phyloP scores from a whole-genome alignment of 1,140 invertebrate genomes.

The Periplaneta americana region DNA sequence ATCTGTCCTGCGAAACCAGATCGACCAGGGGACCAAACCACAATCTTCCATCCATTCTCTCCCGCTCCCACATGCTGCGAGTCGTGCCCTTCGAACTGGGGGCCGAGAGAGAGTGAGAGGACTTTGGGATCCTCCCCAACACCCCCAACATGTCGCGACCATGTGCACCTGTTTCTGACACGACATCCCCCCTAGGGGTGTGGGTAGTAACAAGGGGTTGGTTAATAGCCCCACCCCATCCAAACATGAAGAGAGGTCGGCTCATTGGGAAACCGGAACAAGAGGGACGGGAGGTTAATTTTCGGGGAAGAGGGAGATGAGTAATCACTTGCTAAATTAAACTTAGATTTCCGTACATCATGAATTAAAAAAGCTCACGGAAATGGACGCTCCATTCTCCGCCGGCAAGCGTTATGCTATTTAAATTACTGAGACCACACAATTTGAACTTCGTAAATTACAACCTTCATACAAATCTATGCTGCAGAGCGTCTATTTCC shows the following conservation, averaged over 20 bases:
- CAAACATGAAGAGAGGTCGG: neutral
- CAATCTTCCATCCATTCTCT: neutral
- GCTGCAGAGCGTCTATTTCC: no score
- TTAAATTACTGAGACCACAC: neutral
- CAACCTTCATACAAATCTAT: no score
- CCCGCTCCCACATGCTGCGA: neutral
- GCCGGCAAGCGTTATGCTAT: neutral
- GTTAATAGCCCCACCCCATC: neutral
- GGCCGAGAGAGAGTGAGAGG: neutral
- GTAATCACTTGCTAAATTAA: constrained; percentile 4
- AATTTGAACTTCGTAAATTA: no score
- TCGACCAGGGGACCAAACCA: neutral
- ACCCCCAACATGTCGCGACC: neutral
- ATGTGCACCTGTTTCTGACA: constrained; percentile 7
- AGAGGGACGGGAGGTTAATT: neutral
- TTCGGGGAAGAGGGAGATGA: neutral
- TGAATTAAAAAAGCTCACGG: neutral
- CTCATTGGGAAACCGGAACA: neutral
- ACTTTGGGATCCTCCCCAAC: neutral
- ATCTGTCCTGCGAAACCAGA: neutral
- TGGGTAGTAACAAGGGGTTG: neutral
- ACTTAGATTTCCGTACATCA: neutral
- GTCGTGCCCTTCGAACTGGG: neutral
- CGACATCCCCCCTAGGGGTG: neutral
- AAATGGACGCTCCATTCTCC: neutral